Evolutionary conservation across 2,113 vertebrate genomes (phyloP), one percentile per base, ranked within the genome.

Genomic region (Podilymbus podiceps): DNA sequence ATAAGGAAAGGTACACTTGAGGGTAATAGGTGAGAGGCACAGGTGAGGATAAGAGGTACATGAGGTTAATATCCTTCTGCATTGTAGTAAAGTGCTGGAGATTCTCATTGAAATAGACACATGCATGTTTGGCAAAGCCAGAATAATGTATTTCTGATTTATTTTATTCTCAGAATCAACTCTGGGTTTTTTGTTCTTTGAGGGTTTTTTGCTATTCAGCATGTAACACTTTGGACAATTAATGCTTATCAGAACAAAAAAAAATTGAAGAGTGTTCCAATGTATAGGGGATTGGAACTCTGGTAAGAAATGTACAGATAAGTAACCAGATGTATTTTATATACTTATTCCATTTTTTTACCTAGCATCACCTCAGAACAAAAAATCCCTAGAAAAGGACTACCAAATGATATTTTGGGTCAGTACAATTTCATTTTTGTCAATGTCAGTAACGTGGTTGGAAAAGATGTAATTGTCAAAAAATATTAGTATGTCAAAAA

Each of bases 41-140:
- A 38, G 8, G 38, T 38, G 38, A 38, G 38, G 38, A 38, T 38
- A 38, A 38, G 38, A 38, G 38, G 38, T 31, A 55, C 4, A 24
- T 0, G 1, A 47, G 11, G 5, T 5, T 25, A 3, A 6, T 24
- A 4, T 20, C 8, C 33, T 33, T 71, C 31, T 6, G 17, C 9
- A 18, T 55, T 73, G 85, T 38, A 68, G 15, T 11, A 4, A 18
- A 15, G 5, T 62, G 8, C 6, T 58, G 35, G 18, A 63, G 18
- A 25, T 55, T 81, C 13, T 73, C 10, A 17, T 27, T 50, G 31
- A 73, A 17, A 16, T 59, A 56, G 79, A 56, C 5, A 40, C 3
- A 23, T 15, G 21, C 13, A 25, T 31, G 23, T 46, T 62, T 15
- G 83, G 7, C 2, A 80, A 58, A 76, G 38, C 1, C 10, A 53